Percentiles rank a stretch among this genome's conserved stretches.
Evolutionary conservation across 2,113 vertebrate genomes (phyloP).

Genomic region (Cyanoliseus patagonus): DNA sequence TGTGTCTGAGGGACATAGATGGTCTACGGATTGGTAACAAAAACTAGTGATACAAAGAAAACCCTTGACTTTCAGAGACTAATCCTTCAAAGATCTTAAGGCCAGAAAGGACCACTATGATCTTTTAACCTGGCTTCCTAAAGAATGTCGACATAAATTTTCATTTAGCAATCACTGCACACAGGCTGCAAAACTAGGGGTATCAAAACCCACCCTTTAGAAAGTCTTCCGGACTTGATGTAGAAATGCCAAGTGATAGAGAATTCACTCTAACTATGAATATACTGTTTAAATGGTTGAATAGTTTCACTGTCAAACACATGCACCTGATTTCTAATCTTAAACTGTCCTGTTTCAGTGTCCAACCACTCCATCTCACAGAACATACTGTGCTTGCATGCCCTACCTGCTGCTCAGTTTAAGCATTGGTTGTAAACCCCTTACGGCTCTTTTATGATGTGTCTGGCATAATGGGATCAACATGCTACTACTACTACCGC

Average conservation of each 20-base stretch:
- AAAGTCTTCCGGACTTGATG: not conserved
- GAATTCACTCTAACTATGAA: not conserved
- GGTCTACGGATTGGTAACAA: not conserved
- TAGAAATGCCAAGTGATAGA: not conserved
- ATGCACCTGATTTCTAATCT: not conserved
- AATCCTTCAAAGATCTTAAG: not conserved
- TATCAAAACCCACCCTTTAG: not conserved
- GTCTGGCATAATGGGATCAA: not conserved
- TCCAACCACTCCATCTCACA: not conserved
- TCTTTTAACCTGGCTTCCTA: not conserved
- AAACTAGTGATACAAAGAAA: not conserved
- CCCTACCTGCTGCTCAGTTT: constrained; percentile 3
- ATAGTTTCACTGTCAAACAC: not conserved
- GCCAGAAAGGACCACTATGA: not conserved
- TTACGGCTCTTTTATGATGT: not conserved
- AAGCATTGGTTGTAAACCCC: constrained; percentile 5
- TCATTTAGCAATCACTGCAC: not conserved
- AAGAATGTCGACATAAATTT: not conserved
- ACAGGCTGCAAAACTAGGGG: not conserved
- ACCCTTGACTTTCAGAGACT: not conserved
- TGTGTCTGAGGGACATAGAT: not conserved
- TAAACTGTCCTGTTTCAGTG: not conserved
- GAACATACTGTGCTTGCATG: not conserved
- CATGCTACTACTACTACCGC: not conserved
- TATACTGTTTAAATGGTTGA: not conserved